Evolutionary conservation across 2,888 invertebrate genomes (phyloP).

Genomic region (Halocaridina rubra): DNA sequence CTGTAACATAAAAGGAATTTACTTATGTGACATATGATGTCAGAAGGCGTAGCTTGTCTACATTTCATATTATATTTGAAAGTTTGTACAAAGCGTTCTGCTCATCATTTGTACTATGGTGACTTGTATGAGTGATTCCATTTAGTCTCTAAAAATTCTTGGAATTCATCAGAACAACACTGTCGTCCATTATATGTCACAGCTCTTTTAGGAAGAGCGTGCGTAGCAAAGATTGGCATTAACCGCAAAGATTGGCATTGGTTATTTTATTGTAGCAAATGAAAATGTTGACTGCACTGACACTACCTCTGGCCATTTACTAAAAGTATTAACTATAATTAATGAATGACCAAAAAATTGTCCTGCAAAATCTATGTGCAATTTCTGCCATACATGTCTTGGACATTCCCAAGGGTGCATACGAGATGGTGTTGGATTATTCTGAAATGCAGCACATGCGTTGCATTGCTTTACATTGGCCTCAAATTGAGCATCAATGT

Average conservation of each 20-base stretch:
- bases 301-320: slow-evolving; percentile 64
- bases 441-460: neutral
- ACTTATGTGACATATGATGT: too few species aligned
- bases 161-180: too few species aligned
- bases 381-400: slow-evolving; percentile 64
- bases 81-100: too few species aligned
- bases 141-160: too few species aligned
- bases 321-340: slow-evolving; percentile 64
- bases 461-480: neutral
- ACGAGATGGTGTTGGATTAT: neutral
- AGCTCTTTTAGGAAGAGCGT: slow-evolving; percentile 64
- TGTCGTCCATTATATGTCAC: slow-evolving; percentile 66
- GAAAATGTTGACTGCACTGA: slow-evolving; percentile 39
- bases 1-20: neutral
- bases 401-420: slow-evolving; percentile 65
- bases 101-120: too few species aligned
- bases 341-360: slow-evolving; percentile 64
- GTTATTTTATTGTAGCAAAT: slow-evolving; percentile 43
- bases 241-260: too few species aligned
- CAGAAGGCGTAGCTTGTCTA: too few species aligned
- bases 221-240: slow-evolving; percentile 59
- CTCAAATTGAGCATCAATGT: neutral
- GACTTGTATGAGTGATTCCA: too few species aligned
- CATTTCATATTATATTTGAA: too few species aligned
- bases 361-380: slow-evolving; percentile 67